Evolutionary conservation across 2,797 vertebrate genomes (phyloP), one percentile per base, ranked within the genome.

Genomic region (Alcedo atthis): DNA sequence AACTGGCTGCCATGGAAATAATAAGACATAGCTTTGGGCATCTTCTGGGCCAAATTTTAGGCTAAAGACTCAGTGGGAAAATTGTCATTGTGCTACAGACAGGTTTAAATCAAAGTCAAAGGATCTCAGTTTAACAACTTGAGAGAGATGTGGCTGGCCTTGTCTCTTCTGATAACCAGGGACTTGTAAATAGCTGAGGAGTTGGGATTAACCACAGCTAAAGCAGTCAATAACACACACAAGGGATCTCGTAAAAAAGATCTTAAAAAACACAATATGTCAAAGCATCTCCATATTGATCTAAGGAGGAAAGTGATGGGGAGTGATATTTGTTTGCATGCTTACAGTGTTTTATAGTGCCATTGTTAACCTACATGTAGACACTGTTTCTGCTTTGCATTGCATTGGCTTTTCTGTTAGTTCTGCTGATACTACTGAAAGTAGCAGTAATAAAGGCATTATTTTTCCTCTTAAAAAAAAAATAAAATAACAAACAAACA

Each of bases 41-140:
- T 87, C 68, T 94, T 89, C 73, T 28, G 79, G 87, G 81, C 68
- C 84, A 93, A 86, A 92, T 73, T 96, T 87, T 51, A 87, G 68
- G 89, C 89, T 75, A 73, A 94, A 85, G 49, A 51, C 80, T 94
- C 81, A 69, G 62, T 79, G 63, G 87, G 54, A 91, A 87, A 93
- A 93, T 37, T 91, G 79, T 87, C 69, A 24, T 22, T 88, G 59
- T 67, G 49, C 89, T 57, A 85, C 59, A 89, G 59, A 6, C 80
- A 86, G 59, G 62, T 82, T 89, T 80, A 92, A 94, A 89, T 76
- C 69, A 86, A 85, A 92, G 71, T 20, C 71, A 79, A 59, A 68
- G 40, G 24, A 93, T 66, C 66, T 89, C 55, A 73, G 9, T 42
- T 91, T 81, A 78, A 80, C 59, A 86, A 53, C 24, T 80, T 81